These are phyloP conservation scores for Drosophila equinoxialis DNA, from an alignment of 1,140 invertebrate genomes.

Conservation along the genomic window DNA sequence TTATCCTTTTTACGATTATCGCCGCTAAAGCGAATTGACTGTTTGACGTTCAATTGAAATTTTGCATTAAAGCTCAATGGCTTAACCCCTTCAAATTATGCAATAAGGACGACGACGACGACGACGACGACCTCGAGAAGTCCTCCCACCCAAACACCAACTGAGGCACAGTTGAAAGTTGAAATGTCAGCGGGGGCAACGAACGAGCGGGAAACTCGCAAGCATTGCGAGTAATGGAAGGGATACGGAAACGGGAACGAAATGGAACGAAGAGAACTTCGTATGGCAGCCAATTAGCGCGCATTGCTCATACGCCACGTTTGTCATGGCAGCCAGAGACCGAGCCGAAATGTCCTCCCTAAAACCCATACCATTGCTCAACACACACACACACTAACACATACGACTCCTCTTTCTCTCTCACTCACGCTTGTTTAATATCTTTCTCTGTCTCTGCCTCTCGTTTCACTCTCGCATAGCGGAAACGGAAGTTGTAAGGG, in stretches of 20 bases:
- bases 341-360: constrained; percentile 3
- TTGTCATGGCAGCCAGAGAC: constrained; percentile 67
- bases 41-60: constrained; percentile 82
- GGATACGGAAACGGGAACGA: not conserved
- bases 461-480: constrained; percentile 49
- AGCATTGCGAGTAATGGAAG: not conserved
- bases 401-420: constrained; percentile 16
- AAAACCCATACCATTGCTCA: constrained; percentile 10
- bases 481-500: constrained; percentile 81
- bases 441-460: constrained; percentile 24
- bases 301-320: constrained; percentile 80
- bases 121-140: not conserved
- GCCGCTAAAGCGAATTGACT: constrained; percentile 80
- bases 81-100: constrained; percentile 81
- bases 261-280: constrained; percentile 47
- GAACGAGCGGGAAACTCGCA: constrained; percentile 32
- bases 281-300: constrained; percentile 78
- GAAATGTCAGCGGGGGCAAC: constrained; percentile 33
- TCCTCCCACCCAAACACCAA: constrained; percentile 26
- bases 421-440: not conserved
- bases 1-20: constrained; percentile 81
- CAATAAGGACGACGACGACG: constrained; percentile 49
- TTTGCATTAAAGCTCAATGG: constrained; percentile 82
- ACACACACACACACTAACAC: constrained; percentile 13
- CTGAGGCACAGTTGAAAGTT: constrained; percentile 46